These are phyloP conservation scores for Ptilorrhoa leucosticta DNA, from an alignment of 2,113 vertebrate genomes.

Conservation along the genomic window DNA sequence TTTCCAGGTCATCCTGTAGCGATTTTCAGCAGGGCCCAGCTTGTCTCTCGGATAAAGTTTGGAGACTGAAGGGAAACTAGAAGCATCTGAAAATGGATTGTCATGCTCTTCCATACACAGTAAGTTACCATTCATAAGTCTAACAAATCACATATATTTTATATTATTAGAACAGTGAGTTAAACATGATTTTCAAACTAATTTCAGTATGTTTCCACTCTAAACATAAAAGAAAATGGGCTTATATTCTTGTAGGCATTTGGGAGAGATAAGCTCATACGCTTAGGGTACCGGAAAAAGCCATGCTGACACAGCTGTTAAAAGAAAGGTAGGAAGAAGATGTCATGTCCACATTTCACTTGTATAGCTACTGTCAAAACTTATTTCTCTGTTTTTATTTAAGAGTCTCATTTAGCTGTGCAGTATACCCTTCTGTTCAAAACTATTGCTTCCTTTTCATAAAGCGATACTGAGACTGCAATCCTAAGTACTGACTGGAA, in stretches of 20 bases:
- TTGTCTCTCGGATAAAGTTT: background rate
- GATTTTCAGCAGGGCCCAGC: background rate
- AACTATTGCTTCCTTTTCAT: background rate
- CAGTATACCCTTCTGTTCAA: background rate
- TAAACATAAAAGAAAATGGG: background rate
- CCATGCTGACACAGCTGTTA: background rate
- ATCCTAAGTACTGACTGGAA: background rate
- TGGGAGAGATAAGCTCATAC: background rate
- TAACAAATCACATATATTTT: background rate
- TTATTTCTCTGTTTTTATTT: background rate
- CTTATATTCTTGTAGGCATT: background rate
- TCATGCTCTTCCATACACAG: background rate
- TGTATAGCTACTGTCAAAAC: background rate
- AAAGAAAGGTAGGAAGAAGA: background rate
- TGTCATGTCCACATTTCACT: background rate
- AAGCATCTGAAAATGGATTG: background rate
- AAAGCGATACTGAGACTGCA: background rate
- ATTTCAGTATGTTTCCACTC: background rate
- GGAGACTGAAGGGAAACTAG: background rate
- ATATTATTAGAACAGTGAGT: background rate
- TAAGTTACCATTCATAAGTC: background rate
- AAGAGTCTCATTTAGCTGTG: background rate
- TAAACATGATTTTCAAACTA: background rate
- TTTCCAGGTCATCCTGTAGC: background rate
- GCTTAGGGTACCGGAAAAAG: background rate